Percentiles rank a stretch among this genome's conserved stretches.
Conservation (phyloP, 2,888 invertebrate genomes). For the Sthenelais limicola region DNA sequence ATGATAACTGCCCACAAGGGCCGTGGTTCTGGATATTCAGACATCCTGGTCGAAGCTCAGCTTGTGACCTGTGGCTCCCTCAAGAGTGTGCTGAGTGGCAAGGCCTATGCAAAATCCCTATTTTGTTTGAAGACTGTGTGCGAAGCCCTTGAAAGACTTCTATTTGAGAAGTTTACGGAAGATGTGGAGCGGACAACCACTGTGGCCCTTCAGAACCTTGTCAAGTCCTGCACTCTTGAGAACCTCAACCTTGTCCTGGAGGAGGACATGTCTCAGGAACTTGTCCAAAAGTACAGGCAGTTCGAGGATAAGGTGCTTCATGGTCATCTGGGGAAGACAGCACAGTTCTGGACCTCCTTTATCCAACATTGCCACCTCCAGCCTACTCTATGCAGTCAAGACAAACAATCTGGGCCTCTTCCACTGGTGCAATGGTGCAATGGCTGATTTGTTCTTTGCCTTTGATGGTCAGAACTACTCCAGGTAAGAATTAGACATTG, state of each 20-base stretch:
- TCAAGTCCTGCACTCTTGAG: slow-evolving; percentile 23
- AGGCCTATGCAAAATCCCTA: slow-evolving; percentile 13
- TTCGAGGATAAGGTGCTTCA: slow-evolving; percentile 26
- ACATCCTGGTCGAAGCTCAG: background rate
- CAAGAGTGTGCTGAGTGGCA: background rate
- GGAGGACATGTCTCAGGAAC: background rate
- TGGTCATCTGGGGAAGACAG: slow-evolving; percentile 42
- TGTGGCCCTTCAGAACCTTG: slow-evolving; percentile 11
- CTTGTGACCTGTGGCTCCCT: background rate
- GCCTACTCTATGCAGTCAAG: slow-evolving; percentile 35
- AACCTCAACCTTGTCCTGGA: background rate
- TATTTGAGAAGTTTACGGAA: slow-evolving; percentile 15
- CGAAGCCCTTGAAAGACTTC: slow-evolving; percentile 18
- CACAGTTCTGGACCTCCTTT: slow-evolving; percentile 25
- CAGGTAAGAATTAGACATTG: slow-evolving; percentile 27
- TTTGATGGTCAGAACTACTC: slow-evolving; percentile 42
- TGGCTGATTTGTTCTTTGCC: slow-evolving; percentile 41
- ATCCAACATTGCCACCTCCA: slow-evolving; percentile 32
- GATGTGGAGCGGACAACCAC: background rate
- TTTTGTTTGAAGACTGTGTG: background rate
- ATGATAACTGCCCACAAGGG: slow-evolving; percentile 43
- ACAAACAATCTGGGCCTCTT: slow-evolving; percentile 37
- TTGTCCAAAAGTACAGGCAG: slow-evolving; percentile 23
- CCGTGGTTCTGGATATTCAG: slow-evolving; percentile 31
- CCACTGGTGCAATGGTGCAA: slow-evolving; percentile 39